These are phyloP conservation scores for Drosophila buzzatii DNA, from an alignment of 2,888 invertebrate genomes.

Conservation along the genomic window DNA sequence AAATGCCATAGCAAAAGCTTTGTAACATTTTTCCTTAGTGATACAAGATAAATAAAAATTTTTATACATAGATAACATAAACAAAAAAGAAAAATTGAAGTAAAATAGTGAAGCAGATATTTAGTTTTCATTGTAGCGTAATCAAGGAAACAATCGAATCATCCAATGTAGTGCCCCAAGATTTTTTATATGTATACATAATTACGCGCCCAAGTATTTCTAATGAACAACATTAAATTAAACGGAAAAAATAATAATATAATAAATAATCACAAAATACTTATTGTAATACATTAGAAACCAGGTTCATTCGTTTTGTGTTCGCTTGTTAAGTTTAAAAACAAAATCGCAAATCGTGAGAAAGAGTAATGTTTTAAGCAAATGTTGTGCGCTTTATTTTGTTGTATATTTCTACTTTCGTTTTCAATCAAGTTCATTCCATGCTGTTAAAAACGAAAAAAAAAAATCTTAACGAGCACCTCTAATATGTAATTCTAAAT, in stretches of 20 bases:
- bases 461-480: slow-evolving; percentile 37
- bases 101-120: slow-evolving; percentile 48
- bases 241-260: slow-evolving; percentile 21
- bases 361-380: slow-evolving; percentile 15
- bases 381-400: slow-evolving; percentile 50
- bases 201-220: slow-evolving; percentile 74
- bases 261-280: slow-evolving; percentile 35
- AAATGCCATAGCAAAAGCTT: slow-evolving; percentile 81
- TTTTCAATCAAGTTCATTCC: slow-evolving; percentile 73
- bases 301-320: slow-evolving; percentile 51
- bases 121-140: slow-evolving; percentile 68
- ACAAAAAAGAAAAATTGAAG: slow-evolving; percentile 36
- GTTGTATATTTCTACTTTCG: slow-evolving; percentile 50
- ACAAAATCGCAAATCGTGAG: background rate
- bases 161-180: slow-evolving; percentile 52
- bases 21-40: slow-evolving; percentile 72
- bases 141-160: slow-evolving; percentile 61
- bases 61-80: slow-evolving; percentile 64
- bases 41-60: slow-evolving; percentile 52
- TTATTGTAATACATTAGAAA: slow-evolving; percentile 48
- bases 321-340: slow-evolving; percentile 74
- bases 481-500: slow-evolving; percentile 54
- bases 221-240: slow-evolving; percentile 52
- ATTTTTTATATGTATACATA: slow-evolving; percentile 52
- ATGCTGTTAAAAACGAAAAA: slow-evolving; percentile 61